Percentiles rank a stretch among this genome's conserved stretches.
Conservation (phyloP, 2,113 vertebrate genomes). For the Anthoscopus minutus region DNA sequence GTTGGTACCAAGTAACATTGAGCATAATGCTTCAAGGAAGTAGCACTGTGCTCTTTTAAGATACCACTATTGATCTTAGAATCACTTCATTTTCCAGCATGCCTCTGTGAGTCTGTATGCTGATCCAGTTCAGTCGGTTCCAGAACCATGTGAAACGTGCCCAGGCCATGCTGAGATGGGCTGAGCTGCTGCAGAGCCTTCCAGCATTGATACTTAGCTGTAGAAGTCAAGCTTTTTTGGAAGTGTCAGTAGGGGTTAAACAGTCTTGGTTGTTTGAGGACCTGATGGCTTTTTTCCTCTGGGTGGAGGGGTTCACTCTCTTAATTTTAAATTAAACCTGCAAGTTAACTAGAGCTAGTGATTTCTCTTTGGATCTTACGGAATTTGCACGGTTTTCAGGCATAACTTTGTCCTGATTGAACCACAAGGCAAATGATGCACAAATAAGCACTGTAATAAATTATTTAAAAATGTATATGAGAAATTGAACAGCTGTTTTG, state of each 20-base stretch:
- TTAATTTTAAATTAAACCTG: background rate
- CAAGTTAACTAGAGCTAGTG: background rate
- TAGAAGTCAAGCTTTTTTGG: background rate
- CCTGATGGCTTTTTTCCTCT: background rate
- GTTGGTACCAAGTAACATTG: background rate
- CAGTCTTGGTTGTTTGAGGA: background rate
- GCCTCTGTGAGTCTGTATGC: background rate
- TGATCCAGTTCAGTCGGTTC: background rate
- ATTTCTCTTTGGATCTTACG: background rate
- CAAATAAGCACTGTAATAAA: background rate
- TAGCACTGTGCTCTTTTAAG: background rate
- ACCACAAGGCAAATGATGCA: background rate
- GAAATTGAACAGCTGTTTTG: background rate
- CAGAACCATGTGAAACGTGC: fast-evolving
- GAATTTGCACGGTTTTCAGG: background rate
- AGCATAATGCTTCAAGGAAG: background rate
- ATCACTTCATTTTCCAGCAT: background rate
- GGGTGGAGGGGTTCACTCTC: background rate
- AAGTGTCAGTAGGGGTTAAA: background rate
- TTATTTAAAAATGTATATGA: background rate
- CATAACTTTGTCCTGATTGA: background rate
- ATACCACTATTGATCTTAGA: background rate
- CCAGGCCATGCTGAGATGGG: background rate
- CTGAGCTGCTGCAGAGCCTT: background rate
- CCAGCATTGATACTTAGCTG: background rate